These are phyloP conservation scores for Pogonomyrmex barbatus DNA, from an alignment of 1,140 invertebrate species.

Conservation along the genomic window DNA sequence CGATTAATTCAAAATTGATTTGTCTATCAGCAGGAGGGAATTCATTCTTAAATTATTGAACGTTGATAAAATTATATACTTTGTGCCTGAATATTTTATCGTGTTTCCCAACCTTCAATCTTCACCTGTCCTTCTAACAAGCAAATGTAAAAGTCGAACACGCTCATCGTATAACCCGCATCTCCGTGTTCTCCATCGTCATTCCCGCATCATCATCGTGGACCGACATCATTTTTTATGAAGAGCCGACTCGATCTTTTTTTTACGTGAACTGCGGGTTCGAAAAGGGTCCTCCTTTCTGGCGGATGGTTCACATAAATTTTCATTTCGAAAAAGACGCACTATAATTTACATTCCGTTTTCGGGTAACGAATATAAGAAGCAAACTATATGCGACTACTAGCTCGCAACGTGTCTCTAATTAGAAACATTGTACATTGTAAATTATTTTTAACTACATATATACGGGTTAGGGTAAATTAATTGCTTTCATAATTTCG, in stretches of 20 bases:
- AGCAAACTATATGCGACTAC: neutral
- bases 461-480: neutral
- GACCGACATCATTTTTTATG: constrained; percentile 44
- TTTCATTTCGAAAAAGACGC: constrained; percentile 62
- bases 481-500: constrained; percentile 20
- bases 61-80: neutral
- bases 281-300: neutral
- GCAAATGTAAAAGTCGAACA: constrained; percentile 33
- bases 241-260: neutral
- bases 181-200: constrained; percentile 19
- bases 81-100: neutral
- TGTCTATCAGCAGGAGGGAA: neutral
- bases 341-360: constrained; percentile 21
- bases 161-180: constrained; percentile 26
- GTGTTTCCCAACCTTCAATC: neutral
- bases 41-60: neutral
- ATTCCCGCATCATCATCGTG: constrained; percentile 45
- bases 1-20: constrained; percentile 1
- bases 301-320: constrained; percentile 60
- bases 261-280: constrained; percentile 25
- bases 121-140: constrained; percentile 34
- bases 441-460: neutral
- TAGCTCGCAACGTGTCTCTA: neutral
- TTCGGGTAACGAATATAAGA: neutral
- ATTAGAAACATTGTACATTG: neutral